Conservation (phyloP, 2,113 vertebrate genomes). For the Melanocharis versteri region DNA sequence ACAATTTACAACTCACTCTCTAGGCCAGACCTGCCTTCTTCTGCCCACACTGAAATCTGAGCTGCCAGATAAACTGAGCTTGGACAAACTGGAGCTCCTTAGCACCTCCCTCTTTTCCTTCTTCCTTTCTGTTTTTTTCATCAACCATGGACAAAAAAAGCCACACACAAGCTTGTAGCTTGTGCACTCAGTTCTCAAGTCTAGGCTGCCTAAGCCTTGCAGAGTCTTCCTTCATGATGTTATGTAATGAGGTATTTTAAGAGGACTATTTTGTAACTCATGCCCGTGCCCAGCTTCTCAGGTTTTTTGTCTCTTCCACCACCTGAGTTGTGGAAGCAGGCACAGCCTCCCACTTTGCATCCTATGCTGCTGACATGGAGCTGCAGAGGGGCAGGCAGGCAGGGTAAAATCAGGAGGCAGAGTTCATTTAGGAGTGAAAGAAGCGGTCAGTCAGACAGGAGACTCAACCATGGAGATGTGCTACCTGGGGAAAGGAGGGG, state of each 20-base stretch:
- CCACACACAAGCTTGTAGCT: background rate
- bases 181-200: background rate
- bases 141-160: background rate
- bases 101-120: background rate
- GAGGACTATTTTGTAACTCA: background rate
- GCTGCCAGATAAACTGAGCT: background rate
- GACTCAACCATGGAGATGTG: background rate
- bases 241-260: background rate
- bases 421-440: background rate
- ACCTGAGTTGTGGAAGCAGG: background rate
- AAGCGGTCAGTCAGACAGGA: background rate
- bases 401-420: background rate
- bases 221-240: background rate
- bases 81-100: background rate
- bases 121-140: fast-evolving
- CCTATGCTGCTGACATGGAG: background rate
- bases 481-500: background rate
- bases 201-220: background rate
- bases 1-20: background rate
- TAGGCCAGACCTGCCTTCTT: background rate
- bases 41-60: background rate
- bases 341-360: background rate
- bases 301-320: background rate
- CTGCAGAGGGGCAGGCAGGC: background rate
- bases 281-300: background rate